phyloP scores from a whole-genome alignment of 2,113 vertebrate species.

The Oryzias celebensis region DNA sequence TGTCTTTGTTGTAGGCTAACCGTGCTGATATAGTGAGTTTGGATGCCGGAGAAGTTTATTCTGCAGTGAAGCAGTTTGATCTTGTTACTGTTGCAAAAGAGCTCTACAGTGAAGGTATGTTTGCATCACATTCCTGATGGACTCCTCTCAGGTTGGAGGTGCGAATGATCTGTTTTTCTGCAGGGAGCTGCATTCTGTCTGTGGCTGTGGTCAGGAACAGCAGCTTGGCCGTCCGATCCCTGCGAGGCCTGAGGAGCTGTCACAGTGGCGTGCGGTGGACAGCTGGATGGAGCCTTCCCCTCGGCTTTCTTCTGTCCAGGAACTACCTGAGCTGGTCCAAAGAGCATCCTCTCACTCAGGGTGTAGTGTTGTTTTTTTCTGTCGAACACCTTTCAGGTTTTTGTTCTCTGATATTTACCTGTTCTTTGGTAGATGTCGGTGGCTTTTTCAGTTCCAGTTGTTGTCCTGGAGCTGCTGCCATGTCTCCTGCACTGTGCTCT shows the following conservation, averaged over 20 bases:
- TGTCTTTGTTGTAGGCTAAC: constrained; percentile 74
- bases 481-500: constrained; percentile 77
- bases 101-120: constrained; percentile 82
- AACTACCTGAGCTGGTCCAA: constrained; percentile 84
- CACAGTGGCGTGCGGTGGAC: constrained; percentile 87
- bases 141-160: background rate
- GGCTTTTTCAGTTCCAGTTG: constrained; percentile 86
- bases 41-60: constrained; percentile 89
- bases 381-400: background rate
- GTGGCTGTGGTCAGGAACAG: constrained; percentile 82
- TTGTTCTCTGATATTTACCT: constrained; percentile 25
- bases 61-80: constrained; percentile 85
- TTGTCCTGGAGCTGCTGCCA: constrained; percentile 81
- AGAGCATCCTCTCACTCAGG: constrained; percentile 82
- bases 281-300: constrained; percentile 87
- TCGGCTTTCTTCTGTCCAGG: constrained; percentile 85
- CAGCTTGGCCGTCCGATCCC: constrained; percentile 74
- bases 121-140: constrained; percentile 1
- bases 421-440: constrained; percentile 73
- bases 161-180: constrained; percentile 3
- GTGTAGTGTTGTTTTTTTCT: constrained; percentile 49
- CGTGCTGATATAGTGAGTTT: constrained; percentile 85
- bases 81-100: constrained; percentile 85
- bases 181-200: constrained; percentile 84
- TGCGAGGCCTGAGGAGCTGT: constrained; percentile 82